Evolutionary conservation across 1,140 invertebrate genomes (phyloP).

Genomic region (Drosophila auraria): DNA sequence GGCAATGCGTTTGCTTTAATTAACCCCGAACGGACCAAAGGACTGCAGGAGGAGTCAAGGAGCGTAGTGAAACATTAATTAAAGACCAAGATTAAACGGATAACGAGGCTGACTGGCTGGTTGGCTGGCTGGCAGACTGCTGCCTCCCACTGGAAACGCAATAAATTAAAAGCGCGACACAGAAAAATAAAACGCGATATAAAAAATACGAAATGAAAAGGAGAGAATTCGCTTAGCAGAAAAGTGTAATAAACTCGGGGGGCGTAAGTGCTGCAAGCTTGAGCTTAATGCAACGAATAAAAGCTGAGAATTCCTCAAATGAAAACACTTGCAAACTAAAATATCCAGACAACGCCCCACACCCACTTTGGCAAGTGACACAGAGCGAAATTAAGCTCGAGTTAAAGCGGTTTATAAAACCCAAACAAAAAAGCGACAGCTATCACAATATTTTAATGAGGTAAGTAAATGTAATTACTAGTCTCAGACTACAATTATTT

Average conservation of each 20-base stretch:
- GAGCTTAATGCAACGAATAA: constrained; percentile 52
- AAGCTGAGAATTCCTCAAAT: constrained; percentile 28
- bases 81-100: constrained; percentile 42
- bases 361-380: neutral
- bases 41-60: constrained; percentile 1
- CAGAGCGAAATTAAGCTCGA: neutral
- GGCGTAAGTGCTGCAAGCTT: constrained; percentile 46
- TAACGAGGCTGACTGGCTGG: constrained; percentile 12
- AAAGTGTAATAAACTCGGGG: constrained; percentile 55
- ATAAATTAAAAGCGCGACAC: constrained; percentile 64
- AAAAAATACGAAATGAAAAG: constrained; percentile 33
- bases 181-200: constrained; percentile 28
- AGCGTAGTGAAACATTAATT: constrained; percentile 38
- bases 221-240: constrained; percentile 19
- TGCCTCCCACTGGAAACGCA: constrained; percentile 56
- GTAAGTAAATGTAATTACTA: neutral
- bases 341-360: constrained; percentile 36
- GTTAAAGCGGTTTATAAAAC: too few relatives aligned
- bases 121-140: neutral
- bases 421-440: neutral
- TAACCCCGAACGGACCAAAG: constrained; percentile 26
- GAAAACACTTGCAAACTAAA: constrained; percentile 51
- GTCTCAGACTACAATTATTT: neutral
- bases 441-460: accelerated
- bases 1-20: constrained; percentile 60